phyloP scores from a whole-genome alignment of 2,113 vertebrate genomes.

The Chionomys nivalis region DNA sequence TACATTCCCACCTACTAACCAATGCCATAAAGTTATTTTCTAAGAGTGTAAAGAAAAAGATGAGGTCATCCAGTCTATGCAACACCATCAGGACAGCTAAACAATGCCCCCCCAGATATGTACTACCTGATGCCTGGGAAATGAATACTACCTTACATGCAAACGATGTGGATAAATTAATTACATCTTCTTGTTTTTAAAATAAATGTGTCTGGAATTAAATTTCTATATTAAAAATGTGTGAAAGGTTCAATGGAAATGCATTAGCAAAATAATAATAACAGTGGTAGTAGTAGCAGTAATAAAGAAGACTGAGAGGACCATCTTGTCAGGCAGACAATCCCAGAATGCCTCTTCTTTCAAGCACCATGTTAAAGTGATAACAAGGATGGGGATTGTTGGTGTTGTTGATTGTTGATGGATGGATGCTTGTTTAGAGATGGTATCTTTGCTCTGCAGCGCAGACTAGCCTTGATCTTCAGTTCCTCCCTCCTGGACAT shows the following conservation, averaged over 20 bases:
- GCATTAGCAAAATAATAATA: conserved; percentile 10
- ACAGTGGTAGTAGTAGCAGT: no score
- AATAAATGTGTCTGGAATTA: neutral
- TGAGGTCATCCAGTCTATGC: neutral
- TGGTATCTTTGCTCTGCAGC: neutral
- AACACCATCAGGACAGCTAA: neutral
- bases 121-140: neutral
- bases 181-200: neutral
- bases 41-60: conserved; percentile 25
- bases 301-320: neutral
- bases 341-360: conserved; percentile 15
- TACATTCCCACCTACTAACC: neutral
- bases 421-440: neutral
- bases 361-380: conserved; percentile 40
- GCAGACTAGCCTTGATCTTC: neutral
- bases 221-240: conserved; percentile 11
- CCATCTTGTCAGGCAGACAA: neutral
- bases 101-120: neutral
- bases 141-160: neutral
- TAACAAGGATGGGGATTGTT: neutral
- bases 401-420: neutral
- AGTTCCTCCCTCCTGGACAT: neutral
- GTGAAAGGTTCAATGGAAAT: conserved; percentile 21
- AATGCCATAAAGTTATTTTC: neutral
- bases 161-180: conserved; percentile 6